Evolutionary conservation across 1,140 invertebrate genomes (phyloP), one percentile per base, ranked within the genome.

Genomic region (Lordiphosa mommai): DNA sequence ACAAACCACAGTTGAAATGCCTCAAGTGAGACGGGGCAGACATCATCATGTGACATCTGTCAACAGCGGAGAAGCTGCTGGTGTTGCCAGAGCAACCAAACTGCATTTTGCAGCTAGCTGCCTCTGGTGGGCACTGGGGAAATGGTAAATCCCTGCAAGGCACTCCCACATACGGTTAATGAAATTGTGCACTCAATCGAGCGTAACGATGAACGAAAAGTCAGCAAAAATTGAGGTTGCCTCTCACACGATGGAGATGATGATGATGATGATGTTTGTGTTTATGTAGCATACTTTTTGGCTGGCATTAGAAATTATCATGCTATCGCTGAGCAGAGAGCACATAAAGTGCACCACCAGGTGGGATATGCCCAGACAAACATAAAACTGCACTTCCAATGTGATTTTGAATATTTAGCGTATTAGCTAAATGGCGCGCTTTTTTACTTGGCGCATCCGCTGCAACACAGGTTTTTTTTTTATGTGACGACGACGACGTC

Each of bases 101-200:
- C 46, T 46, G 43, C 43, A 46, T 46, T 46, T 46, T 23, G n/a
- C n/a, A n/a, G n/a, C n/a, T 16, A 41, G 4, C 38, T 41, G 16
- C 38, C 17, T 20, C 17, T 20, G 9, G 23, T 4, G 20, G 38
- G n/a, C 8, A 20, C 4, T 17, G 33, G 5, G 9, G 20, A 4
- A 41, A 20, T 7, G 17, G 9, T 2, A 5, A 12, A 44, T 47
- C 44, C 50, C 51, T 56, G 70, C 36, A 20, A 65, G 68, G 57
- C 72, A 41, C n/a, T 34, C n/a, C n/a, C 38, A 84, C 55, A 61
- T 76, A 74, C 63, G 74, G 72, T 74, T 88, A 87, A 88, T 88
- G 86, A 88, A 88, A 88, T 87, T 88, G 86, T 88, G 86, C 86
- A 88, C 67, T 85, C 86, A 88, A 88, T 88, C 69, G 86, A 86